These are phyloP conservation scores for Ischnus inquisitorius DNA, from an alignment of 2,888 invertebrate species.

Conservation along the genomic window DNA sequence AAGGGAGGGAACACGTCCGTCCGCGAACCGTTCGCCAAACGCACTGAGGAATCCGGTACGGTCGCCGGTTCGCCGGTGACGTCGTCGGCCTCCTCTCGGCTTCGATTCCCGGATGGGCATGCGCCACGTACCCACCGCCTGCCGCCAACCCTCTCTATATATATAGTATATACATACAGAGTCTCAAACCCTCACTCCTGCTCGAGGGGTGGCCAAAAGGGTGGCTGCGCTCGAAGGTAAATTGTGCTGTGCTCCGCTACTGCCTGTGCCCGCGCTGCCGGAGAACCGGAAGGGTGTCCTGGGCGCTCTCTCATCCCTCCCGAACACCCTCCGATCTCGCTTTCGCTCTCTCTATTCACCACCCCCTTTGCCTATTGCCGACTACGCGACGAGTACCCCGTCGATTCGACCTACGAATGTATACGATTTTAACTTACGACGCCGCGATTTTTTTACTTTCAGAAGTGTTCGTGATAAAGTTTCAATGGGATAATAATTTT, in stretches of 20 bases:
- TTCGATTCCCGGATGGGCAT: constrained; percentile 82
- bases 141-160: constrained; percentile 13
- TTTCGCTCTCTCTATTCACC: constrained; percentile 51
- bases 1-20: constrained; percentile 80
- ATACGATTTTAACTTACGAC: too few relatives aligned
- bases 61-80: constrained; percentile 82
- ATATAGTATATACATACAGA: constrained; percentile 25
- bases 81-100: constrained; percentile 72
- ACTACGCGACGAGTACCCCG: constrained; percentile 2
- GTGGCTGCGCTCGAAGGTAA: constrained; percentile 69
- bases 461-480: too few relatives aligned
- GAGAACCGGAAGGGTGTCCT: constrained; percentile 34
- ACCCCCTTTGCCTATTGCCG: constrained; percentile 8
- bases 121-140: constrained; percentile 80
- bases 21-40: constrained; percentile 85
- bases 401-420: neutral
- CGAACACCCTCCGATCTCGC: constrained; percentile 53
- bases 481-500: too few relatives aligned
- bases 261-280: constrained; percentile 67
- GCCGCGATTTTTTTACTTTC: too few relatives aligned
- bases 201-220: constrained; percentile 60
- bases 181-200: constrained; percentile 49
- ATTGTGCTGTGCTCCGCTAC: constrained; percentile 67
- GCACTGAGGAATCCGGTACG: constrained; percentile 83
- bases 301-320: constrained; percentile 34